Evolutionary conservation across 2,888 invertebrate species (phyloP), one percentile per base, ranked within the genome.

Genomic region (Cataglyphis rosenhaueri): DNA sequence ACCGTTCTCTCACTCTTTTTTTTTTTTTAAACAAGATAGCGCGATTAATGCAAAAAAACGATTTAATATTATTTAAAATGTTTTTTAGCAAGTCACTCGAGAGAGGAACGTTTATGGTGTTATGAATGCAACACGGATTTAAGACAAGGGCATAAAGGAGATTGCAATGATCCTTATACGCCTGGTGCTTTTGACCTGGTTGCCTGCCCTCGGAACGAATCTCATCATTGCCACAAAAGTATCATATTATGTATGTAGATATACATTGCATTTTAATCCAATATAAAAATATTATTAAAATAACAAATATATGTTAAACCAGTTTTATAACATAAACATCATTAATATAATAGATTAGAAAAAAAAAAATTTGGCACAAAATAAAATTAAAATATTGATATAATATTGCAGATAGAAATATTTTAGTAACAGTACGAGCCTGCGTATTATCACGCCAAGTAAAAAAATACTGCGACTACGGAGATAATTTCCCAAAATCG

Each of bases 151-250:
- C 89, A 86, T 35, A 89, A 84, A 41, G 83, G 82, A 32, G 91
- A 89, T 41, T 93, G 92, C 87, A 92, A 92, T 76, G 92, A 92
- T 68, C 92, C 92, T 68, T 93, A 91, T 68, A 65, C 38, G 9
- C 87, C 90, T 15, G 70, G 84, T 35, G 86, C 88, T 18, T 59
- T 84, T 55, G 87, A 92, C 75, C 79, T 93, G 41, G 84, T 87
- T 0, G 85, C 82, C 8, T 93, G 92, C 76, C 90, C 91, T 0
- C 84, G 75, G 25, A 88, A 91, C 48, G 92, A 92, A 66, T 81
- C 91, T 29, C 87, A 92, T 68, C 88, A 89, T 61, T 93, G 92
- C 68, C 81, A 92, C 55, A 93, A 93, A 76, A 90, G 90, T 61
- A 66, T 90, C 55, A 84, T 93, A 65, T 86, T 87, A 38, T 90